phyloP scores from a whole-genome alignment of 2,113 vertebrate genomes.

The Neodontobutis hainanensis region DNA sequence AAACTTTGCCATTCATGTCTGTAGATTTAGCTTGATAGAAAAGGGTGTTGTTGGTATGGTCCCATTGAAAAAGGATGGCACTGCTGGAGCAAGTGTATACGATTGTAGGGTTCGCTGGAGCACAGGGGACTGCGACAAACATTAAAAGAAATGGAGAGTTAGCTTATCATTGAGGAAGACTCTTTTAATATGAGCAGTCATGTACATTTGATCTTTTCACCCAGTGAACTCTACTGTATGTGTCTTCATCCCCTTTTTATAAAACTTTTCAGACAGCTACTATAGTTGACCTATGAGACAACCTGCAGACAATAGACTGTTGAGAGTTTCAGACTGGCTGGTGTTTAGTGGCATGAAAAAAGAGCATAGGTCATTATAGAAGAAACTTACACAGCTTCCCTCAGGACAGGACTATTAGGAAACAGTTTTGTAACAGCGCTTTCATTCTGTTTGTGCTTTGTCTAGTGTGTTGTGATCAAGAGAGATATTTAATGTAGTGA shows the following conservation, averaged over 20 bases:
- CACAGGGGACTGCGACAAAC: conserved; percentile 72
- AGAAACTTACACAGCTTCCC: conserved; percentile 10
- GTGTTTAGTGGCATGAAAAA: conserved; percentile 44
- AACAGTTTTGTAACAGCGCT: no score
- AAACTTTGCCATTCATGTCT: conserved; percentile 37
- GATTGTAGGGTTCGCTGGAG: conserved; percentile 52
- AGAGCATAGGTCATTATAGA: conserved; percentile 37
- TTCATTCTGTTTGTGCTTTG: no score
- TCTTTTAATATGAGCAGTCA: neutral
- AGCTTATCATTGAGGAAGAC: neutral
- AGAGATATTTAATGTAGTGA: no score
- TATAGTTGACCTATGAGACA: conserved; percentile 45
- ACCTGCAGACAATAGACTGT: conserved; percentile 18
- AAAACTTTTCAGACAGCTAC: conserved; percentile 19
- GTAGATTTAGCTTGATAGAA: conserved; percentile 70
- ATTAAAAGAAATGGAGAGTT: neutral
- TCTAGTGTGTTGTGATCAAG: no score
- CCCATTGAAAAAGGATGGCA: conserved; percentile 71
- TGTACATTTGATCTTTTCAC: neutral
- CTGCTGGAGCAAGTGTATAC: conserved; percentile 70
- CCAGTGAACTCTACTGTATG: neutral
- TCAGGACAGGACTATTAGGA: no score
- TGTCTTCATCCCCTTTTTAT: conserved; percentile 27
- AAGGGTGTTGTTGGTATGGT: conserved; percentile 62
- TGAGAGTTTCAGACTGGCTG: conserved; percentile 28